A percentile compares a stretch with the other conserved stretches of the same genome.
Conservation (phyloP, 2,113 vertebrate species). For the Strigops habroptila region DNA sequence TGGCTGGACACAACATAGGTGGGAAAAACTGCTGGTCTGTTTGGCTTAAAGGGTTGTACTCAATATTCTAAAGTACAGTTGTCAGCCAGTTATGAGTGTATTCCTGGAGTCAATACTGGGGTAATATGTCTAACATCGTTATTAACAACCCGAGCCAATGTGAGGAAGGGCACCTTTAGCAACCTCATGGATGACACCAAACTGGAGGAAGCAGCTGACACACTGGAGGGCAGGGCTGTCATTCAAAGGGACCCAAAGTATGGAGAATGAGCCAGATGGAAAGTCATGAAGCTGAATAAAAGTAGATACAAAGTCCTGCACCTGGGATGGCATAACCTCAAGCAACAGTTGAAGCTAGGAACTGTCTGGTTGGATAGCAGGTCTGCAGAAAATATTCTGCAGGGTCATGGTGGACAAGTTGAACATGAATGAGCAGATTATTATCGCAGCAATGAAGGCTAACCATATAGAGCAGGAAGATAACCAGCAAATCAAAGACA, state of each 20-base stretch:
- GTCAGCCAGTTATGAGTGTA: neutral
- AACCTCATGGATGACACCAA: neutral
- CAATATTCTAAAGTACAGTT: neutral
- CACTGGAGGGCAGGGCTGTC: neutral
- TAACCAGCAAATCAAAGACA: neutral
- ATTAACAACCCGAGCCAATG: rapidly evolving
- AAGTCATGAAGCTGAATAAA: neutral
- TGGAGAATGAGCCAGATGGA: neutral
- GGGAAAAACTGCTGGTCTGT: neutral
- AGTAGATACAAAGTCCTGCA: neutral
- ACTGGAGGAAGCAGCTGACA: neutral
- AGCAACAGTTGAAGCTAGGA: neutral
- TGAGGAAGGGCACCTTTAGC: neutral
- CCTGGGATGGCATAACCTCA: neutral
- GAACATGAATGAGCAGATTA: neutral
- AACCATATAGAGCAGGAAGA: neutral
- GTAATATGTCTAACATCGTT: neutral
- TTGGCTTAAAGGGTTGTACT: neutral
- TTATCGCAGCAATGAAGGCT: neutral
- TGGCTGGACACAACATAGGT: neutral
- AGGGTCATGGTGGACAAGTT: neutral
- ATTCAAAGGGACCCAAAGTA: neutral
- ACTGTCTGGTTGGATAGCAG: neutral
- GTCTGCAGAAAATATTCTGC: neutral
- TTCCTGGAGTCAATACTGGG: neutral